A percentile compares a stretch with the other conserved stretches of the same genome.
These are phyloP conservation scores for Samia ricini DNA, from an alignment of 1,140 invertebrate species.

Conservation along the genomic window DNA sequence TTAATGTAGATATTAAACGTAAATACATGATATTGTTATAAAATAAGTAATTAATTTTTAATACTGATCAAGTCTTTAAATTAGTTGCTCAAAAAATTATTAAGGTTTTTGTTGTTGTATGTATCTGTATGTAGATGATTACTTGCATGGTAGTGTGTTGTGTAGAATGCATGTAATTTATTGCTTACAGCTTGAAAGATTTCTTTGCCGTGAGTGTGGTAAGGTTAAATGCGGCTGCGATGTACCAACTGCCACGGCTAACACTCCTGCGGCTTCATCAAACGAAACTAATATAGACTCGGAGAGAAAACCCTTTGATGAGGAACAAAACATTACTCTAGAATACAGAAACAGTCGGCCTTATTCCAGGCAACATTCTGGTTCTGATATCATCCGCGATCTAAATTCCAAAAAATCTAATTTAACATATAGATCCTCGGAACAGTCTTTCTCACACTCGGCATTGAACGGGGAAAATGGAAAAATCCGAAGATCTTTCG, in stretches of 20 bases:
- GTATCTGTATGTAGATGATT: not conserved
- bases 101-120: not conserved
- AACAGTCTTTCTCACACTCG: slow-evolving; percentile 49
- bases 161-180: slow-evolving; percentile 74
- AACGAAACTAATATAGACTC: slow-evolving; percentile 17
- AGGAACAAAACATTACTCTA: slow-evolving; percentile 26
- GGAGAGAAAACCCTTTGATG: slow-evolving; percentile 14
- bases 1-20: not conserved
- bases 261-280: slow-evolving; percentile 16
- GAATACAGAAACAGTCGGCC: slow-evolving; percentile 44
- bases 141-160: slow-evolving; percentile 36
- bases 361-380: slow-evolving; percentile 41
- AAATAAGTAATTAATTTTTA: not conserved
- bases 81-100: not conserved
- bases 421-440: slow-evolving; percentile 39
- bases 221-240: slow-evolving; percentile 78
- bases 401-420: slow-evolving; percentile 28
- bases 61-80: no score
- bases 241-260: slow-evolving; percentile 28
- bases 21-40: not conserved
- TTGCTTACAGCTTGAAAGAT: slow-evolving; percentile 80
- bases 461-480: slow-evolving; percentile 43
- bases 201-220: slow-evolving; percentile 79
- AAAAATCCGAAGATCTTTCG: slow-evolving; percentile 64
- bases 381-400: slow-evolving; percentile 31